Conservation (phyloP, 2,797 vertebrate species). For the Semaprochilodus insignis region DNA sequence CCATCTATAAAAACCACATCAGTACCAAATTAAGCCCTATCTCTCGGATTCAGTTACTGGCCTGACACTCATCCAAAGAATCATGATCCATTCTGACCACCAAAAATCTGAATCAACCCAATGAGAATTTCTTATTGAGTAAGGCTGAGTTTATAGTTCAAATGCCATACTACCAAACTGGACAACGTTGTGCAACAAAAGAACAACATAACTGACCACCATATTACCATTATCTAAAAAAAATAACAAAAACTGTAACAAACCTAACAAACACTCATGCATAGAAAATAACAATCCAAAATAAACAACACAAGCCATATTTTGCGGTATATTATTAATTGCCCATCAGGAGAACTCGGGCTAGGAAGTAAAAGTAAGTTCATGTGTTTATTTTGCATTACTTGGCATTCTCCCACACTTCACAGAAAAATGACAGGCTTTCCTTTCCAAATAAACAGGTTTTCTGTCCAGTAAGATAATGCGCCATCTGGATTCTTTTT, state of each 20-base stretch:
- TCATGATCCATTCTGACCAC: background rate
- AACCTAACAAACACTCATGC: background rate
- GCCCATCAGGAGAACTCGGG: background rate
- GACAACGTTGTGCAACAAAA: too few relatives aligned
- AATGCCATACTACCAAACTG: too few relatives aligned
- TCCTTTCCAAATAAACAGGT: slow-evolving; percentile 35
- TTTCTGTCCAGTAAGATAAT: slow-evolving; percentile 47
- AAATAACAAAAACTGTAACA: background rate
- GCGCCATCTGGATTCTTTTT: slow-evolving; percentile 57
- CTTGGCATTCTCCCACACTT: slow-evolving; percentile 17
- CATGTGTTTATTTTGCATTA: slow-evolving; percentile 16
- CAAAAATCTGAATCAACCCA: background rate
- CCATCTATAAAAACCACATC: background rate
- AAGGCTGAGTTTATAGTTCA: too few relatives aligned
- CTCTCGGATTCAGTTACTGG: background rate
- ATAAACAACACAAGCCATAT: too few relatives aligned
- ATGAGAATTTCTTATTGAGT: too few relatives aligned
- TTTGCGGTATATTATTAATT: too few relatives aligned
- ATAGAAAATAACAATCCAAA: background rate
- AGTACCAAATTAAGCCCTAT: background rate
- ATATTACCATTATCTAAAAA: background rate
- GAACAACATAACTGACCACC: background rate
- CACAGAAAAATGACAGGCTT: slow-evolving; percentile 31
- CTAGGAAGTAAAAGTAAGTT: background rate
- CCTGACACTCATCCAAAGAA: background rate